These are phyloP conservation scores for Brachyhypopomus gauderio DNA, from an alignment of 2,113 vertebrate genomes.

Conservation along the genomic window DNA sequence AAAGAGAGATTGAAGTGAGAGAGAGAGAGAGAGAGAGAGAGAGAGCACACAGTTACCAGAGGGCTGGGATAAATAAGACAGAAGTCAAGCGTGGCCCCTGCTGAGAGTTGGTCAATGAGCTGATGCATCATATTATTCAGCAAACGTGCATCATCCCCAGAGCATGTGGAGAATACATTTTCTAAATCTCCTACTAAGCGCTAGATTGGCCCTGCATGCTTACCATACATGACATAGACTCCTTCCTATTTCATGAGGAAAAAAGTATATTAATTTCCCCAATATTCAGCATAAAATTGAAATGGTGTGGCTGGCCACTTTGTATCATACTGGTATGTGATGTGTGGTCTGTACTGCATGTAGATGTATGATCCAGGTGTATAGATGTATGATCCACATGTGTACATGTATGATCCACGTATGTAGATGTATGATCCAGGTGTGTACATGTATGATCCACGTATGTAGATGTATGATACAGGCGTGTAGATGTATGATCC, in stretches of 20 bases:
- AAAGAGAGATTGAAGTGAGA: neutral
- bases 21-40: neutral
- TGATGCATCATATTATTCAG: constrained; percentile 42
- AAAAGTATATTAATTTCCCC: no score
- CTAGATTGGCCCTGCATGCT: neutral
- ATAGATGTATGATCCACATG: constrained; percentile 78
- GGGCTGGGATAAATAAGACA: constrained; percentile 46
- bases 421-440: neutral
- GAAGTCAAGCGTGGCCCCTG: constrained; percentile 5
- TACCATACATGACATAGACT: neutral
- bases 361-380: neutral
- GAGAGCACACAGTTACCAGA: constrained; percentile 6
- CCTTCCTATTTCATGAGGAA: no score
- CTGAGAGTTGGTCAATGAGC: constrained; percentile 28
- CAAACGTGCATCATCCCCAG: constrained; percentile 9
- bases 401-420: neutral
- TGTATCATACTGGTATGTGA: no score
- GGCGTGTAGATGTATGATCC: constrained; percentile 62
- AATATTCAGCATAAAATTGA: no score
- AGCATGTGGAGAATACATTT: constrained; percentile 22
- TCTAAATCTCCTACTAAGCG: neutral
- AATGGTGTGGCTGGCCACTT: no score
- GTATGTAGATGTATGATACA: constrained; percentile 52
- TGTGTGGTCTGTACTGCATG: no score
- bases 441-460: constrained; percentile 73